A percentile compares a stretch with the other conserved stretches of the same genome.
Evolutionary conservation across 2,113 vertebrate genomes (phyloP).

Genomic region (Gallinago undulata): DNA sequence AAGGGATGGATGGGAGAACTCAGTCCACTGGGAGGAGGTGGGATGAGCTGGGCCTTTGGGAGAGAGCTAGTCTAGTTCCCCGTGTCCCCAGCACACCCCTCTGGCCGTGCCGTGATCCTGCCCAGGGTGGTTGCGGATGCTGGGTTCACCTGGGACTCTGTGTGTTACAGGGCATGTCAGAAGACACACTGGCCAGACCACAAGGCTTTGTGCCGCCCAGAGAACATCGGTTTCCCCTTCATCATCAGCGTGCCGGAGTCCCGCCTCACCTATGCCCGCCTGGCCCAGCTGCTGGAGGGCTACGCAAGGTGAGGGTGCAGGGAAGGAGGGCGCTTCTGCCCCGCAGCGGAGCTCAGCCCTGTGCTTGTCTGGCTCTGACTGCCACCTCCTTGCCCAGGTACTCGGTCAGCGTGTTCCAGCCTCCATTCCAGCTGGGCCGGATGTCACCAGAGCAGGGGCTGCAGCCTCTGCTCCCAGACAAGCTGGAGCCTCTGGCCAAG

Average conservation of each 20-base stretch:
- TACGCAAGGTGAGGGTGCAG: conserved; percentile 85
- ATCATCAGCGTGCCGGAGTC: conserved; percentile 92
- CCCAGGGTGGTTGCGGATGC: rapidly evolving
- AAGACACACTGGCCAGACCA: conserved; percentile 93
- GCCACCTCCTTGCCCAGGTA: conserved; percentile 72
- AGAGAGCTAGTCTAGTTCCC: not conserved
- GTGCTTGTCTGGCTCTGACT: not conserved
- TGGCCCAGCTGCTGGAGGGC: conserved; percentile 91
- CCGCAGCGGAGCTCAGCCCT: not conserved
- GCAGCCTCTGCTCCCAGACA: conserved; percentile 61
- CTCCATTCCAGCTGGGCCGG: conserved; percentile 90
- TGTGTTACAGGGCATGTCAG: conserved; percentile 85
- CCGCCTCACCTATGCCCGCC: conserved; percentile 87
- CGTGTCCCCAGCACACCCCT: rapidly evolving
- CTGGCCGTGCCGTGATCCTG: not conserved
- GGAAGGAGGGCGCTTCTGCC: not conserved
- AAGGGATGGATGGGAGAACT: not conserved
- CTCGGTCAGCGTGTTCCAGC: conserved; percentile 96
- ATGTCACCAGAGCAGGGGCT: conserved; percentile 82
- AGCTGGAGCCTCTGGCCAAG: conserved; percentile 60
- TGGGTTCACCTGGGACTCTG: not conserved
- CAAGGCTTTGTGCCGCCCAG: conserved; percentile 87
- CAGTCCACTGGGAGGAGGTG: not conserved
- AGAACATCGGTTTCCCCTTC: conserved; percentile 95
- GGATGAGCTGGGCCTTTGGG: not conserved